These are phyloP conservation scores for Diplazon laetatorius DNA, from an alignment of 2,888 invertebrate species.

Conservation along the genomic window DNA sequence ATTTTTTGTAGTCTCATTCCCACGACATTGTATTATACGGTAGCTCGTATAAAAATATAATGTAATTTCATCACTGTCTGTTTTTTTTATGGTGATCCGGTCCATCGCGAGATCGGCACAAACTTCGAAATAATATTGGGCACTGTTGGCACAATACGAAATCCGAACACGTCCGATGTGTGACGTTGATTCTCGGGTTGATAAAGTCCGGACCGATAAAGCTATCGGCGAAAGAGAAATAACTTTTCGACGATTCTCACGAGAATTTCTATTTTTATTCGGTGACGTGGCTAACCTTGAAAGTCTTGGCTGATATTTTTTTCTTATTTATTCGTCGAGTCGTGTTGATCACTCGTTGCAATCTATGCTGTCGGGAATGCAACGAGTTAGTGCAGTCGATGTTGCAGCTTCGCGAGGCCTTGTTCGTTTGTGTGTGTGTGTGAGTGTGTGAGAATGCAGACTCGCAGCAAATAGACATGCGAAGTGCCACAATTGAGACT, in stretches of 20 bases:
- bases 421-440: too few relatives aligned
- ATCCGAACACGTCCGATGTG: neutral
- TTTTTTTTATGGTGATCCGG: slow-evolving; percentile 71
- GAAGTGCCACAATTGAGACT: slow-evolving; percentile 19
- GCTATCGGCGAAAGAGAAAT: slow-evolving; percentile 10
- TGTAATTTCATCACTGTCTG: slow-evolving; percentile 26
- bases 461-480: slow-evolving; percentile 15
- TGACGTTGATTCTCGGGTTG: slow-evolving; percentile 30
- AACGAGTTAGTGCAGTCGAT: slow-evolving; percentile 19
- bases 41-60: slow-evolving; percentile 14
- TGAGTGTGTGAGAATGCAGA: neutral
- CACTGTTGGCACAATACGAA: slow-evolving; percentile 7
- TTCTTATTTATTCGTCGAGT: slow-evolving; percentile 44
- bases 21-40: slow-evolving; percentile 30
- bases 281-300: slow-evolving; percentile 35
- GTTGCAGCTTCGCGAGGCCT: slow-evolving; percentile 36
- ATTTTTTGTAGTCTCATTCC: slow-evolving; percentile 55
- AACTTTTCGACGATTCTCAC: too few relatives aligned
- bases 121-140: slow-evolving; percentile 48
- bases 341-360: slow-evolving; percentile 46
- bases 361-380: slow-evolving; percentile 46
- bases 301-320: slow-evolving; percentile 41
- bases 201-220: neutral
- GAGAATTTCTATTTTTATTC: slow-evolving; percentile 52
- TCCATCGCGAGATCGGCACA: slow-evolving; percentile 67